Conservation (phyloP, 2,888 invertebrate genomes). For the Pemphredon lugubris region DNA sequence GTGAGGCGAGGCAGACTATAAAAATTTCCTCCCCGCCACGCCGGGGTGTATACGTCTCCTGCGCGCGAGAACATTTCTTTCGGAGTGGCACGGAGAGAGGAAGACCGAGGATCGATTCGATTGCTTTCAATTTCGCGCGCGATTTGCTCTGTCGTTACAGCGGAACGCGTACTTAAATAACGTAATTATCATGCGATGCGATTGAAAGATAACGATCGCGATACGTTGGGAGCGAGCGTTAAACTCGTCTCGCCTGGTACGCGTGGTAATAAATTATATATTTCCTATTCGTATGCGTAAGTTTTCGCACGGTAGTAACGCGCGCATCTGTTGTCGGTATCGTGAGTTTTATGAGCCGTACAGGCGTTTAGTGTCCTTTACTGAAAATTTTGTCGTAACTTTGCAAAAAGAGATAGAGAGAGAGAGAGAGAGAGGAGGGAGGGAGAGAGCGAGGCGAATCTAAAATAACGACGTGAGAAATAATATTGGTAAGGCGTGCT, state of each 20-base stretch:
- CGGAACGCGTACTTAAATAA: too few relatives aligned
- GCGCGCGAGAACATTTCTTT: conserved; percentile 46
- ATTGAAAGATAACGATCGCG: too few relatives aligned
- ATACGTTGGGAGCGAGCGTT: too few relatives aligned
- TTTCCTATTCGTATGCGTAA: neutral
- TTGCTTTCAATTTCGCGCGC: too few relatives aligned
- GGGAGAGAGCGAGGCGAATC: neutral
- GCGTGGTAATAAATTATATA: neutral
- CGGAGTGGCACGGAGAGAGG: conserved; percentile 1
- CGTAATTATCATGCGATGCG: neutral
- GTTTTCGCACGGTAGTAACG: neutral
- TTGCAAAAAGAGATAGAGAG: neutral
- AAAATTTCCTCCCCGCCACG: conserved; percentile 55
- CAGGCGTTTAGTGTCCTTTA: neutral
- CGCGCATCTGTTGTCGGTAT: neutral
- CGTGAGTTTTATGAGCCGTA: neutral
- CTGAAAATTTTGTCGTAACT: neutral
- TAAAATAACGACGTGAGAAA: neutral
- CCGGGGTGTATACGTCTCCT: conserved; percentile 36
- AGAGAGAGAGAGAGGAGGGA: neutral
- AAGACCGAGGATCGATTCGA: neutral
- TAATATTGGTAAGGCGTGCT: too few relatives aligned
- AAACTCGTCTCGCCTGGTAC: too few relatives aligned
- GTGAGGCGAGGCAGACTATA: conserved; percentile 51
- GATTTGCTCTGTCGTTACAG: too few relatives aligned